Evolutionary conservation across 2,113 vertebrate genomes (phyloP).

Genomic region (Rhinolophus sinicus): DNA sequence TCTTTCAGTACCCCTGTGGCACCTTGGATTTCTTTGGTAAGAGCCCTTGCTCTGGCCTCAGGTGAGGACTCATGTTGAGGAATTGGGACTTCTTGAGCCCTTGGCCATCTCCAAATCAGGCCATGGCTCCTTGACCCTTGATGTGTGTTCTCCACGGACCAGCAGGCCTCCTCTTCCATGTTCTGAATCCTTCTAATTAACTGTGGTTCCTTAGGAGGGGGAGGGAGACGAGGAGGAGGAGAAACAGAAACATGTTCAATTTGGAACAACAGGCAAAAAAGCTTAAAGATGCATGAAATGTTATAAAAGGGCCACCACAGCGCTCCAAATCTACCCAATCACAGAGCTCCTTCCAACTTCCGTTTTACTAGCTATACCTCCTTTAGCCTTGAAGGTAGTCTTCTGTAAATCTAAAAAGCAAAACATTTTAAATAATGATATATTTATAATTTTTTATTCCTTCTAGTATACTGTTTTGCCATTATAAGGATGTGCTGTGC

Average conservation of each 20-base stretch:
- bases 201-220: neutral
- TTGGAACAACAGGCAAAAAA: neutral
- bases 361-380: neutral
- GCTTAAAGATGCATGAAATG: neutral
- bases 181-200: neutral
- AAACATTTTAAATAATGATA: neutral
- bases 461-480: neutral
- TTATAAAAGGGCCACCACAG: neutral
- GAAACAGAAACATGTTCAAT: neutral
- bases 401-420: neutral
- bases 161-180: neutral
- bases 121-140: neutral
- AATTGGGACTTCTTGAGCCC: neutral
- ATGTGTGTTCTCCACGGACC: neutral
- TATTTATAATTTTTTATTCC: neutral
- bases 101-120: neutral
- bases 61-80: neutral
- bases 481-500: neutral
- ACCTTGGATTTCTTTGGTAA: fast-evolving
- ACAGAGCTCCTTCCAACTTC: neutral
- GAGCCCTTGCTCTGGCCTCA: no score
- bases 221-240: neutral
- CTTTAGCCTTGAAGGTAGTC: neutral
- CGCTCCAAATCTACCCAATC: no score
- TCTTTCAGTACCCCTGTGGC: neutral